Percentiles rank a stretch among this genome's conserved stretches.
Conservation (phyloP, 2,113 vertebrate species). For the Paradoxurus hermaphroditus region DNA sequence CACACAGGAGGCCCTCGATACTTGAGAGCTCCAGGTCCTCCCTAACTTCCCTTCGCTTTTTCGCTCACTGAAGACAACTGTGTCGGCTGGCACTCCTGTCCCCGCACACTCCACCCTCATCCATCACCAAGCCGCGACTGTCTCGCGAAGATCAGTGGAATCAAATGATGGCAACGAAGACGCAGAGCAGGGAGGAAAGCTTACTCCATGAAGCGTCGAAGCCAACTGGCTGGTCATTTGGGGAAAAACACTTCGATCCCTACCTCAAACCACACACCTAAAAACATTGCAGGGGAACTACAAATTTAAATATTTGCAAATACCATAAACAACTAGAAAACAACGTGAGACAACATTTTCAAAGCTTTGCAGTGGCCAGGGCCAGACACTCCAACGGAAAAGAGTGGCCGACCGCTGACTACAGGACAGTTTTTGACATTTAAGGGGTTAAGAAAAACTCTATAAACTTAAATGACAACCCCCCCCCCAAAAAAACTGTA, state of each 20-base stretch:
- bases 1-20: not conserved
- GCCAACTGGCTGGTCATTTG: not conserved
- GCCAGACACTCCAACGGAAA: not conserved
- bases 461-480: not conserved
- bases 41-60: not conserved
- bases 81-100: not conserved
- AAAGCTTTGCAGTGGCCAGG: not conserved
- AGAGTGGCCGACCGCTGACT: not conserved
- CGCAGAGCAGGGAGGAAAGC: not conserved
- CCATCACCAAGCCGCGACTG: not conserved
- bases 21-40: not conserved
- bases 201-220: not conserved
- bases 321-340: not conserved
- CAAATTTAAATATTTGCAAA: not conserved
- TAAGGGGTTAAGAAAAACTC: not conserved
- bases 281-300: not conserved
- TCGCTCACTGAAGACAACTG: not conserved
- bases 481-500: not conserved
- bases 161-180: not conserved
- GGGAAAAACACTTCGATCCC: not conserved
- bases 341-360: not conserved
- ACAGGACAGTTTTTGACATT: not conserved
- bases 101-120: not conserved
- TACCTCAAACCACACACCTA: slow-evolving; percentile 13
- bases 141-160: not conserved